A percentile compares a stretch with the other conserved stretches of the same genome.
These are phyloP conservation scores for Psilopogon haemacephalus DNA, from an alignment of 2,113 vertebrate genomes.

Conservation along the genomic window DNA sequence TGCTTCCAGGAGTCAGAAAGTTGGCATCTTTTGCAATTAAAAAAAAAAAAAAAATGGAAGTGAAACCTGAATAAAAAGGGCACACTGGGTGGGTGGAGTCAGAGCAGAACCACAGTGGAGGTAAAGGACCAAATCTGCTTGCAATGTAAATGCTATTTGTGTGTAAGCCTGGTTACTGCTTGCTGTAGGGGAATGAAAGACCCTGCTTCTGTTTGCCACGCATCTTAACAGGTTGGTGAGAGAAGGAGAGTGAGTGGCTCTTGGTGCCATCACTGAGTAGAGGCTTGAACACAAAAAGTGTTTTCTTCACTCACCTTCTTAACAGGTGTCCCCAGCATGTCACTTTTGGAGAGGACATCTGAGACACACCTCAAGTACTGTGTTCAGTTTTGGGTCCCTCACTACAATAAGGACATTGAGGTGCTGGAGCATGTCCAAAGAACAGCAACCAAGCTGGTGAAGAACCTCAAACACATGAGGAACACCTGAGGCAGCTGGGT, in stretches of 20 bases:
- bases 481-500: too few species aligned
- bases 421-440: too few species aligned
- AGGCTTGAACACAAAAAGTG: neutral
- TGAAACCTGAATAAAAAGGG: neutral
- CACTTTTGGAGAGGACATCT: neutral
- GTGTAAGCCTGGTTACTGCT: neutral
- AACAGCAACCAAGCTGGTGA: too few species aligned
- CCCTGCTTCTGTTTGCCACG: neutral
- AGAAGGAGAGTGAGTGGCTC: neutral
- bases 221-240: accelerated
- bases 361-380: neutral
- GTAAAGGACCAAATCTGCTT: neutral
- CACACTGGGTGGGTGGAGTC: too few species aligned
- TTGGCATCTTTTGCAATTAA: accelerated
- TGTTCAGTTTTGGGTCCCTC: too few species aligned
- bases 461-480: too few species aligned
- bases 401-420: too few species aligned
- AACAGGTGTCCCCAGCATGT: neutral
- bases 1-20: neutral
- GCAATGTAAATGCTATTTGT: neutral
- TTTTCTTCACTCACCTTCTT: accelerated
- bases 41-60: too few species aligned
- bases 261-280: neutral
- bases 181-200: neutral
- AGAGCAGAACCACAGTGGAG: neutral